Conservation (phyloP, 2,113 vertebrate genomes). For the Barbus barbus region DNA sequence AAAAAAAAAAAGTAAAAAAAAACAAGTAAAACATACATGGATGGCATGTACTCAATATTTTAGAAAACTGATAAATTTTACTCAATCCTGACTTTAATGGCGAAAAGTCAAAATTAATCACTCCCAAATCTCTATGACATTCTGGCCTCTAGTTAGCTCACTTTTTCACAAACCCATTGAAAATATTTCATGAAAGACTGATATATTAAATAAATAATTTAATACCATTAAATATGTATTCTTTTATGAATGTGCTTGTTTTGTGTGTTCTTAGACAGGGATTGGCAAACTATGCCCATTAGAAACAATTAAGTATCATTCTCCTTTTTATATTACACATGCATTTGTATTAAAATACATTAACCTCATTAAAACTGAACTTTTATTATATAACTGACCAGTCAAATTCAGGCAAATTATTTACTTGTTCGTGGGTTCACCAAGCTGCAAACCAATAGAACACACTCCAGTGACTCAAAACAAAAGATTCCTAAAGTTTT, state of each 20-base stretch:
- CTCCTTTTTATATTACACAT: not conserved
- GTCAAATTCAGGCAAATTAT: not conserved
- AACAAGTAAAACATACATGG: not conserved
- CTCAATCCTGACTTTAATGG: not conserved
- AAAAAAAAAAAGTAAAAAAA: too few relatives aligned
- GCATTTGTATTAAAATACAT: not conserved
- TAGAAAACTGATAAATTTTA: not conserved
- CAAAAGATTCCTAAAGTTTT: not conserved
- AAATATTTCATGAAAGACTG: too few relatives aligned
- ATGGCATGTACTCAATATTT: not conserved
- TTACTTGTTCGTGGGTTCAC: not conserved
- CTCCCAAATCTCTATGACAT: not conserved
- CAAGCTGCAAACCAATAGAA: not conserved
- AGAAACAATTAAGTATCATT: not conserved
- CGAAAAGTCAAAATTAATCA: not conserved
- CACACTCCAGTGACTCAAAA: not conserved
- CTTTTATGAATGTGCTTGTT: too few relatives aligned
- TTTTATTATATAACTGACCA: not conserved
- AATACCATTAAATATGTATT: too few relatives aligned
- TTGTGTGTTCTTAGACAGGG: not conserved
- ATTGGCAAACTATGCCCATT: not conserved
- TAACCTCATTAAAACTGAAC: not conserved
- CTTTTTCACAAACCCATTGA: too few relatives aligned
- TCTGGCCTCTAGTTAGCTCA: not conserved
- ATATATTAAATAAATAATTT: too few relatives aligned